Percentiles rank a stretch among this genome's conserved stretches.
phyloP scores from a whole-genome alignment of 2,797 vertebrate species.

The Ataeniobius toweri region DNA sequence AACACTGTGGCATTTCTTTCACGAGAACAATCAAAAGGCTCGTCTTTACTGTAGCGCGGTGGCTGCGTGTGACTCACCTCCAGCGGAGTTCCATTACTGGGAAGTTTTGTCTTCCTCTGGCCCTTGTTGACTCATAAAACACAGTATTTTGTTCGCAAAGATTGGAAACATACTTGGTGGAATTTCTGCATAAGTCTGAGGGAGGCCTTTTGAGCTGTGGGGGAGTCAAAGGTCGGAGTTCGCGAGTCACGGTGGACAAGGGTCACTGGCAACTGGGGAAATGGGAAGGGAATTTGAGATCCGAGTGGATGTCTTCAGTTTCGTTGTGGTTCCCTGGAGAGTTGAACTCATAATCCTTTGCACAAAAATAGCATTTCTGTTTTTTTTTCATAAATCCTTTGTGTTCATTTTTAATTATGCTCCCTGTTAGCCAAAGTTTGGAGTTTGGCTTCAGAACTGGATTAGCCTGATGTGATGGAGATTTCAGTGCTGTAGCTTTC shows the following conservation, averaged over 20 bases:
- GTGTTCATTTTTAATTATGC: slow-evolving; percentile 8
- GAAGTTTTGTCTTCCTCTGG: slow-evolving; percentile 68
- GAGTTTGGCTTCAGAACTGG: slow-evolving; percentile 11
- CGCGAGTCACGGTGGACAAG: slow-evolving; percentile 59
- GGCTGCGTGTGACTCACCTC: slow-evolving; percentile 62
- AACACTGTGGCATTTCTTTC: slow-evolving; percentile 57
- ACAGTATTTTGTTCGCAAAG: slow-evolving; percentile 56
- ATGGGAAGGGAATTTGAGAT: slow-evolving; percentile 39
- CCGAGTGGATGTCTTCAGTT: slow-evolving; percentile 57
- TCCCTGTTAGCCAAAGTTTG: not conserved
- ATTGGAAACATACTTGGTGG: slow-evolving; percentile 51
- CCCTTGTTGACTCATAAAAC: slow-evolving; percentile 59
- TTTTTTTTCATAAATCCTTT: slow-evolving; percentile 24
- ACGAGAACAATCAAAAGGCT: slow-evolving; percentile 42
- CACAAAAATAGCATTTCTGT: slow-evolving; percentile 33
- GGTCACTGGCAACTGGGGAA: slow-evolving; percentile 42
- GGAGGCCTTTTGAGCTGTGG: slow-evolving; percentile 52
- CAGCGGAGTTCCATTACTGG: slow-evolving; percentile 45
- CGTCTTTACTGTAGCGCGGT: slow-evolving; percentile 37
- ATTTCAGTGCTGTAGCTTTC: slow-evolving; percentile 11
- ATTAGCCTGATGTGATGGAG: not conserved
- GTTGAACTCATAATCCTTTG: slow-evolving; percentile 6
- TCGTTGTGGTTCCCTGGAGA: slow-evolving; percentile 29
- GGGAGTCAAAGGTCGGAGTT: slow-evolving; percentile 65
- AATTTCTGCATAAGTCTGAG: slow-evolving; percentile 46